A percentile compares a stretch with the other conserved stretches of the same genome.
phyloP scores from a whole-genome alignment of 2,797 vertebrate species.

The Ctenopoma multispine region DNA sequence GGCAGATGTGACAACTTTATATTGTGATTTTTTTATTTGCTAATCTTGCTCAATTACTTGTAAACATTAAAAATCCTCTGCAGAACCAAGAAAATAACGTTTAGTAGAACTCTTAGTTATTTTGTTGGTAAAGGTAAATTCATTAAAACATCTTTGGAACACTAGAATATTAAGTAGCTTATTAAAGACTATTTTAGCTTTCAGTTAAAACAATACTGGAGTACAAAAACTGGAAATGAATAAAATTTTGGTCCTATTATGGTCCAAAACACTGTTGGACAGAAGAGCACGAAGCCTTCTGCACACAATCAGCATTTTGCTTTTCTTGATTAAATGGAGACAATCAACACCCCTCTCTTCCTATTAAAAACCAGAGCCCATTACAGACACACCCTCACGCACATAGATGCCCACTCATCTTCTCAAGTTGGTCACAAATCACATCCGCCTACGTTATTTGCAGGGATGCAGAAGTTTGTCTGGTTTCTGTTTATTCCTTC shows the following conservation, averaged over 20 bases:
- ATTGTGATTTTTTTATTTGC: conserved; percentile 13
- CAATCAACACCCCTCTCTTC: conserved; percentile 53
- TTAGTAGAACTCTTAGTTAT: conserved; percentile 49
- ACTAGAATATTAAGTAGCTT: conserved; percentile 71
- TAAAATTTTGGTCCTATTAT: conserved; percentile 57
- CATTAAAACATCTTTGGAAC: conserved; percentile 59
- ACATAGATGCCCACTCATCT: conserved; percentile 58
- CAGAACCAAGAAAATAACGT: conserved; percentile 24
- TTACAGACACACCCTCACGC: conserved; percentile 64
- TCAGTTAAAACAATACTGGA: conserved; percentile 57
- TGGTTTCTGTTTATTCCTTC: conserved; percentile 39
- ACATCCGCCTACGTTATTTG: conserved; percentile 57
- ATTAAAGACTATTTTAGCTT: conserved; percentile 74
- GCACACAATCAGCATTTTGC: conserved; percentile 49
- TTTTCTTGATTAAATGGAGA: conserved; percentile 56
- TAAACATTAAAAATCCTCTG: conserved; percentile 51
- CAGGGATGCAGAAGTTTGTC: conserved; percentile 44
- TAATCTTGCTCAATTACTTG: conserved; percentile 35
- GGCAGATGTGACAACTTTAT: conserved; percentile 46
- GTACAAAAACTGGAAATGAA: conserved; percentile 75
- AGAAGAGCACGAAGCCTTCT: conserved; percentile 58
- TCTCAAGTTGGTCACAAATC: conserved; percentile 65
- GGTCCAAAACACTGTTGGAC: conserved; percentile 64
- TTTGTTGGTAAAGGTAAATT: conserved; percentile 49
- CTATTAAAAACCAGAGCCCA: conserved; percentile 51